Evolutionary conservation across 2,888 invertebrate genomes (phyloP), one percentile per base, ranked within the genome.

Genomic region (Eremobia ochroleuca): DNA sequence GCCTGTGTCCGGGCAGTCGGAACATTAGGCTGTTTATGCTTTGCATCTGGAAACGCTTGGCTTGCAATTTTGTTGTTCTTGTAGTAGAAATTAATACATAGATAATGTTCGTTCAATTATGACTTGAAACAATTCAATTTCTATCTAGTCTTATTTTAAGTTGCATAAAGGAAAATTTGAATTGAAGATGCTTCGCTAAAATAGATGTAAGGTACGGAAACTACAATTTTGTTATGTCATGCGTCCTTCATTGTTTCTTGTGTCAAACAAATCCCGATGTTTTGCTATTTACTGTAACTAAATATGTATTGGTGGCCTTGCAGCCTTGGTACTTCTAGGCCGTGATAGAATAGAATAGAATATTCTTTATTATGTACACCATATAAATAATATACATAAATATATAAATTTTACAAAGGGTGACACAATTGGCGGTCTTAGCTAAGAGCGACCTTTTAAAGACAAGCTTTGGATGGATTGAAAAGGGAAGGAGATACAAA

Each of bases 201-300:
- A 55, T 52, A 76, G 58, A 28, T 8, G 15, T 31, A 34, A 66
- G 52, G 15, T 66, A 59, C 69, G 55, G 77, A 70, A 70, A 66
- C 69, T n/a, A 34, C 4, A 28, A 66, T 61, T 80, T 76, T 11
- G 55, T 49, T 28, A 64, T 37, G 58, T 69, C 43, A 82, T 55
- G 37, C 40, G 61, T 81, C 77, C 58, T 67, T 52, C 83, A 82
- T 77, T 83, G 58, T 61, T 46, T 77, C 82, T 82, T 55, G 46
- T 59, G 61, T 58, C 25, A 49, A 70, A 77, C 69, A 58, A 77
- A 76, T 31, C 25, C 34, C 18, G 55, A 66, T 34, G 46, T 66
- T 76, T 61, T 55, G 55, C 66, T 52, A 55, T 68, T 81, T 77
- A 70, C 83, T 82, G 66, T 67, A 66, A 82, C 46, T 77, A 66